Evolutionary conservation across 1,140 invertebrate genomes (phyloP), one percentile per base, ranked within the genome.

Genomic region (Matsumurasca onukii): DNA sequence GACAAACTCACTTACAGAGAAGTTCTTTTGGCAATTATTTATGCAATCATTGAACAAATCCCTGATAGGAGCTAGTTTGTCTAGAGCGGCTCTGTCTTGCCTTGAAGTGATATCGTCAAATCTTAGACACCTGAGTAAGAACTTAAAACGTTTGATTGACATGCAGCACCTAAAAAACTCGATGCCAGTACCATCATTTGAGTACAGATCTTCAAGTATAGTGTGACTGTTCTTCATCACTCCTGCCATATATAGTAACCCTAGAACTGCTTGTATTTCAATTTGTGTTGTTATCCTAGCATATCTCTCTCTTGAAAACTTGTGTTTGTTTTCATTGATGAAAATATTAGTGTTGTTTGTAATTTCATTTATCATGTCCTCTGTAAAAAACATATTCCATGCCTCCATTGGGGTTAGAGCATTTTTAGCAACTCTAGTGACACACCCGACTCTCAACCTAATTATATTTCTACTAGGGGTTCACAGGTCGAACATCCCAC

Each of bases 1-100:
- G n/a, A 12, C n/a, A n/a, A n/a, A n/a, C n/a, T n/a, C n/a, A n/a
- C n/a, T n/a, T n/a, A n/a, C n/a, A n/a, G n/a, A n/a, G 39, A 12
- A 45, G n/a, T 45, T 45, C 39, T n/a, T 45, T 45, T 12, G n/a
- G n/a, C 39, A 45, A 12, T n/a, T 45, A n/a, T 9, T n/a, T 12
- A 45, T n/a, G n/a, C 9, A 45, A 12, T n/a, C 39, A 45, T 45
- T n/a, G n/a, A 45, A 45, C 9, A 45, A 9, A 45, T 45, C 39
- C n/a, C 39, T 45, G 39, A 45, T 45, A 45, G 39, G 39, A 12
- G 39, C 39, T 45, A 45, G 39, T n/a, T 45, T 45, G 39, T 45
- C 39, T 45, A n/a, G 9, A 45, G 39, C 9, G 9, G 9, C n/a
- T 45, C 39, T 9, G 9, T 9, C n/a, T 45, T 45, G 39, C n/a